Conservation (phyloP, 2,113 vertebrate species). For the Alosa alosa region DNA sequence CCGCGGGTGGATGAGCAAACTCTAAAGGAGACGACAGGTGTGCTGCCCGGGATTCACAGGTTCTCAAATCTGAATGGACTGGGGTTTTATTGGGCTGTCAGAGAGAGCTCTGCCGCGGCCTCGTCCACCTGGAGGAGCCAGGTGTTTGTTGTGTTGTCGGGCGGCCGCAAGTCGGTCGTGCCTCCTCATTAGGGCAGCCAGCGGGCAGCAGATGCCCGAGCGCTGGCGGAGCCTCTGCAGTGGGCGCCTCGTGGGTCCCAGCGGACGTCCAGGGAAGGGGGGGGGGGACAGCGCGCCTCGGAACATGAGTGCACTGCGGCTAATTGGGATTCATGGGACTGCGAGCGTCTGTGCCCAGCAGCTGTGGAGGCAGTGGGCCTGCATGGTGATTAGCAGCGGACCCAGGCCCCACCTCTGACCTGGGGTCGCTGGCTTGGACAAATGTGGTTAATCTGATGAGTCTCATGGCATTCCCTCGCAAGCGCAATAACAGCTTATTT, state of each 20-base stretch:
- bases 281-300: neutral
- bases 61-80: neutral
- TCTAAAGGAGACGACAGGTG: neutral
- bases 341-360: neutral
- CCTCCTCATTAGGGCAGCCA: slow-evolving; percentile 12
- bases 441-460: slow-evolving; percentile 6
- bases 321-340: slow-evolving; percentile 14
- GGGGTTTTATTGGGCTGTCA: neutral
- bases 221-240: neutral
- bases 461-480: neutral
- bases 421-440: neutral
- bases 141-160: neutral
- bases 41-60: neutral
- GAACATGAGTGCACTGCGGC: neutral
- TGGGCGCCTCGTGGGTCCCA: neutral
- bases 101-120: neutral
- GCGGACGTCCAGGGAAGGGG: neutral
- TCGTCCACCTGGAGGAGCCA: slow-evolving; percentile 23
- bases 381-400: neutral
- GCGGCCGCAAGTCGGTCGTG: slow-evolving; percentile 11
- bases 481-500: neutral
- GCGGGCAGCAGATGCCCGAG: neutral
- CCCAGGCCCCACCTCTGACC: neutral
- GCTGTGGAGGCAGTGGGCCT: slow-evolving; percentile 5
- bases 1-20: neutral